Conservation (phyloP, 2,797 vertebrate species). For the Coreius guichenoti region DNA sequence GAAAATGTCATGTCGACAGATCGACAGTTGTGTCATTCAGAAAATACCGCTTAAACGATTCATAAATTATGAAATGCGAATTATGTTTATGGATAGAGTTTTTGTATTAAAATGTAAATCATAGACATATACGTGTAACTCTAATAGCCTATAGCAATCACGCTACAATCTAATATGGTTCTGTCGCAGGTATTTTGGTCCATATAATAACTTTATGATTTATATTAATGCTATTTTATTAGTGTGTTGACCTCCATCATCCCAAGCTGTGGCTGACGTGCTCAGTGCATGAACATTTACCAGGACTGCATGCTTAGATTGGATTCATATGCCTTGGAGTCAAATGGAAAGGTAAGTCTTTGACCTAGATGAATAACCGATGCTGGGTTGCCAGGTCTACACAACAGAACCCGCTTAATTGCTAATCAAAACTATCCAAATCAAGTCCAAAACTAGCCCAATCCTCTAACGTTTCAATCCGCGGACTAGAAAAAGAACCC, state of each 20-base stretch:
- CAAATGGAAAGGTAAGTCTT: conserved; percentile 44
- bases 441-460: too few relatives aligned
- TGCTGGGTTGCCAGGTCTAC: background rate
- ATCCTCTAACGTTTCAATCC: too few relatives aligned
- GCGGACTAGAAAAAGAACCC: too few relatives aligned
- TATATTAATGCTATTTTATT: background rate
- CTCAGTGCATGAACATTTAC: background rate
- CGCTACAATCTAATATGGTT: background rate
- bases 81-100: background rate
- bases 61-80: background rate
- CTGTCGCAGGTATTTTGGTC: too few relatives aligned
- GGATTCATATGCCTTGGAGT: conserved; percentile 12
- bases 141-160: background rate
- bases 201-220: background rate
- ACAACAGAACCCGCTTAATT: background rate
- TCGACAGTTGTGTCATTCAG: background rate
- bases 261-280: conserved; percentile 24
- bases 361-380: too few relatives aligned
- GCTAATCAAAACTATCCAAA: too few relatives aligned
- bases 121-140: background rate
- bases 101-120: background rate
- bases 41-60: background rate
- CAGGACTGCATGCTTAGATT: conserved; percentile 6
- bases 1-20: background rate
- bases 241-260: conserved; percentile 8